Base-by-base conservation (phyloP, 2,113 vertebrate species). In the Actenoides hombroni region DNA sequence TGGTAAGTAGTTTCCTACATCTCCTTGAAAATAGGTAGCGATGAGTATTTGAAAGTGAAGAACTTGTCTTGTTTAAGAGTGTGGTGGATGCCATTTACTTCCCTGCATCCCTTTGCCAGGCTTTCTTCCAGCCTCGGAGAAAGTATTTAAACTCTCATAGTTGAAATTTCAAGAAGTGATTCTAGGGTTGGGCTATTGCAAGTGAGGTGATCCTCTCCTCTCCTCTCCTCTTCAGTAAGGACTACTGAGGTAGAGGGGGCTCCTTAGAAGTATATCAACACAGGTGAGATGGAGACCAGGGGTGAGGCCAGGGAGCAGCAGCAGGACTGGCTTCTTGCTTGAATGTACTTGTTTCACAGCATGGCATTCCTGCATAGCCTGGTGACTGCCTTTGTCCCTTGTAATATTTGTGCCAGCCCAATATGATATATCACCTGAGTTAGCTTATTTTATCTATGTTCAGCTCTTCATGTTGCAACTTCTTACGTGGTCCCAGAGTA, bases 171-270 rank as follows among this genome's bases (percentile, higher is more conserved):
- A 84, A 79, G 48, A n/a, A 49, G 10, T 61, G 82, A 49, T n/a
- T 88, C 44, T 75, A 63, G 14, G 40, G 44, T 83, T 56, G 15
- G 37, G 8, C 9, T 86, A 39, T 44, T 84, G 39, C 37, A 88
- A 78, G 11, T 0, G 4, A 49, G 60, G 18, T 8, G 13, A 88
- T 63, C 25, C 1, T 2, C 37, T 37, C 37, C 37, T 2, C 37
- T 37, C 37, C 37, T 37, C 37, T 88, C 24, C 28, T 90, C 49
- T 85, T 65, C 5, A 10, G 37, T 59, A 90, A 59, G 42, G 14
- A 42, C 46, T 73, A 11, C 57, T 42, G 79, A 60, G 65, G 51
- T 37, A 20, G 24, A 82, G 29, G 37, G 8, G 16, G 13, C 4
- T 82, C 28, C 42, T 81, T 24, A 42, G 35, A 53, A 35, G 29